Base-by-base conservation (phyloP, 2,888 invertebrate species). In the Hypolimnas misippus region DNA sequence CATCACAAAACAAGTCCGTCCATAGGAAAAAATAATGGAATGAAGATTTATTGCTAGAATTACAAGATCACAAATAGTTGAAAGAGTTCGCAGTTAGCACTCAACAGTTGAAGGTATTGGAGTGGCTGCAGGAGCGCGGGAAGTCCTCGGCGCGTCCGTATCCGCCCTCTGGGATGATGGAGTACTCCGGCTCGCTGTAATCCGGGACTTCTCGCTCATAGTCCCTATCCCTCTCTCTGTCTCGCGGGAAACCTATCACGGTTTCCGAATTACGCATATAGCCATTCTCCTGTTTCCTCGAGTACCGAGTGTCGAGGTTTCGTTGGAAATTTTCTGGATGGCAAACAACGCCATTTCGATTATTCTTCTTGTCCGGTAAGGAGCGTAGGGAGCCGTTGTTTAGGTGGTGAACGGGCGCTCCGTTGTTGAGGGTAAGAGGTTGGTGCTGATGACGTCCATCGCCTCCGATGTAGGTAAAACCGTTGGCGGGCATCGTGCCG, bases 391-490 rank as follows among this genome's bases (percentile, higher is more conserved):
- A 92, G 71, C 92, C 92, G 76, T 92, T 92, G 82, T 92, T 92
- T 74, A 92, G 87, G 69, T 84, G 87, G 72, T 85, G 91, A 71
- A 87, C 92, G 60, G 92, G 89, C 63, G 92, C 92, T 66, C 92
- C 92, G 73, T 92, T 92, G 82, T 92, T 92, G 70, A 92, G 87
- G 68, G 92, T 92, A 72, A 84, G 86, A 71, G 91, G 88, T 74
- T 83, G 83, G 68, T 76, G 86, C 75, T 82, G 76, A 79, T 93
- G 94, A 79, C 93, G 94, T 72, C 93, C 86, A 72, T 95, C 95
- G 71, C 94, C 94, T 76, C 95, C 94, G 78, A 95, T 95, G 91
- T 95, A 95, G 70, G 95, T 95, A 93, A 95, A 96, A 69, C 95
- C 96, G 85, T 94, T 94, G 79, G 94, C 95, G 82, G 94, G 95